These are phyloP conservation scores for Aptenodytes forsteri DNA, from an alignment of 2,113 vertebrate genomes.

Conservation along the genomic window DNA sequence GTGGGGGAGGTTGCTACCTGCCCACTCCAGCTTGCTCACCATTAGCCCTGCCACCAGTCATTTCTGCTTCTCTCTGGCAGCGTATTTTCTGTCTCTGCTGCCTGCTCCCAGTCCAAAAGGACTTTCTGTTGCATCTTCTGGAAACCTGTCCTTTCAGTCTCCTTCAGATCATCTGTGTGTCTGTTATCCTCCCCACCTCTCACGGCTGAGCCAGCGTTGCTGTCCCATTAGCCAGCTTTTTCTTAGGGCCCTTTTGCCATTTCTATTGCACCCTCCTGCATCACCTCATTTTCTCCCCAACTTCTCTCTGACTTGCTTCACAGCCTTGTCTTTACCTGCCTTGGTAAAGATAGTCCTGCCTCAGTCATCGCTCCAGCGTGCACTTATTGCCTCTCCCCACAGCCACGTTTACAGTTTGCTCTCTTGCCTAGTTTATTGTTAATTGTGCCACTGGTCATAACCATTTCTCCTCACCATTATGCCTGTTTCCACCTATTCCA, in stretches of 20 bases:
- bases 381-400: neutral
- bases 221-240: neutral
- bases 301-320: neutral
- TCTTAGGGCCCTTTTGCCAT: neutral
- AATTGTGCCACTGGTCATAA: neutral
- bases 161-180: neutral
- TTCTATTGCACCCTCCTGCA: neutral
- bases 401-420: neutral
- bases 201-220: fast-evolving
- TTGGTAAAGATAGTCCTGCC: neutral
- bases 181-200: neutral
- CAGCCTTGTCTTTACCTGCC: neutral
- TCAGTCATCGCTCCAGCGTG: neutral
- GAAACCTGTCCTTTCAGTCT: neutral
- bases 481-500: neutral
- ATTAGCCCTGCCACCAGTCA: neutral
- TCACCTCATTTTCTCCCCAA: neutral
- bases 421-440: neutral
- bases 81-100: neutral
- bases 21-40: neutral
- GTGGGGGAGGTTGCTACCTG: neutral
- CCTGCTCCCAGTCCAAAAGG: neutral
- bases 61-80: neutral
- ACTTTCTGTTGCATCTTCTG: neutral
- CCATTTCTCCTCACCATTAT: neutral